Evolutionary conservation across 2,113 vertebrate species (phyloP).

Genomic region (Heptranchias perlo): DNA sequence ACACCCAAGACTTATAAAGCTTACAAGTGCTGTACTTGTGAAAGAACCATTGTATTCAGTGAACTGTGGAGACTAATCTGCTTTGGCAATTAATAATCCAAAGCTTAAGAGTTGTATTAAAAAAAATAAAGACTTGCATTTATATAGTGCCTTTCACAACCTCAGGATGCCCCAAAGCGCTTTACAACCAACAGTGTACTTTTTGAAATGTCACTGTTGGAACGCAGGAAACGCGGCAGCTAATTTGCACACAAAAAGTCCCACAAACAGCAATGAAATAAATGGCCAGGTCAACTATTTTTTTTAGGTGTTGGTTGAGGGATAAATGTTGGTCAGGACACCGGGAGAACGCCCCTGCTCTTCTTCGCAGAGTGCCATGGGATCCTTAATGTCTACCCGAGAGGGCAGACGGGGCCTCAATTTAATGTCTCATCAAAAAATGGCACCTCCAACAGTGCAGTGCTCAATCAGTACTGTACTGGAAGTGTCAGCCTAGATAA

Average conservation of each 20-base stretch:
- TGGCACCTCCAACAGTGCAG: too few relatives aligned
- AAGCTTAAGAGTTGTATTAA: not conserved
- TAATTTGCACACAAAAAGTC: too few relatives aligned
- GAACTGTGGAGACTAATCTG: not conserved
- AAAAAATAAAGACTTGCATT: not conserved
- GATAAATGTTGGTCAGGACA: not conserved
- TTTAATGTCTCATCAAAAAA: too few relatives aligned
- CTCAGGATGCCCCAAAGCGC: too few relatives aligned
- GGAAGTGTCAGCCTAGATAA: not conserved
- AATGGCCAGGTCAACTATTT: not conserved
- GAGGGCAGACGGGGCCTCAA: too few relatives aligned
- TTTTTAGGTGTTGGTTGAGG: not conserved
- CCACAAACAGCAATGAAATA: not conserved
- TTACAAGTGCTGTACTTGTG: not conserved
- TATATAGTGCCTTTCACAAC: not conserved
- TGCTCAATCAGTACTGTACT: not conserved
- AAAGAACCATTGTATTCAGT: not conserved
- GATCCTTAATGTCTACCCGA: not conserved
- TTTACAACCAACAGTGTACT: not conserved
- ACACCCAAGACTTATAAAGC: not conserved
- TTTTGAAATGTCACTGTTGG: not conserved
- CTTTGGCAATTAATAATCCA: not conserved
- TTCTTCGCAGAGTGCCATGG: not conserved
- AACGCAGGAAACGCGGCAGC: not conserved
- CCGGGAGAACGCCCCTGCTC: not conserved